Percentiles rank a stretch among this genome's conserved stretches.
Evolutionary conservation across 2,888 invertebrate species (phyloP).

Genomic region (Ephialtes manifestator): DNA sequence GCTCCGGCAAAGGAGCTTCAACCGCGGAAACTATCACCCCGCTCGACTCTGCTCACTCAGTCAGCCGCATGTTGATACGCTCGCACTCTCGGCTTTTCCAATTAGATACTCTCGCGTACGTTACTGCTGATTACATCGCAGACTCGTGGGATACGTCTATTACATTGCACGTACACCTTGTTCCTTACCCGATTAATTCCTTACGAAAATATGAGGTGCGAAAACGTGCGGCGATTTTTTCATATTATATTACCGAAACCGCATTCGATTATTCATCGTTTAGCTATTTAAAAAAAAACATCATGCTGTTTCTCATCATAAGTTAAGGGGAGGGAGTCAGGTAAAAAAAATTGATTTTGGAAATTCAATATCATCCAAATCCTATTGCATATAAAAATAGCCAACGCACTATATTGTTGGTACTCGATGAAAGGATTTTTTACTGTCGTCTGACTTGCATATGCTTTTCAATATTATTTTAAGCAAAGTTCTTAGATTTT

Average conservation of each 20-base stretch:
- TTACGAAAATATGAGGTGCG: conserved; percentile 1
- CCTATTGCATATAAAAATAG: too few species aligned
- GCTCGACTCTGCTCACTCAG: conserved; percentile 2
- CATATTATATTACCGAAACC: neutral
- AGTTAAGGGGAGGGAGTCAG: too few species aligned
- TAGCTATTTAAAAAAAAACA: too few species aligned
- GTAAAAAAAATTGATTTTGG: too few species aligned
- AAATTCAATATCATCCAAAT: too few species aligned
- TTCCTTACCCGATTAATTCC: neutral
- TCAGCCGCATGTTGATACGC: conserved; percentile 21
- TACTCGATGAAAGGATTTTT: too few species aligned
- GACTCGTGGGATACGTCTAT: conserved; percentile 23
- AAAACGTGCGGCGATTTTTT: neutral
- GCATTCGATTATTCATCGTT: neutral
- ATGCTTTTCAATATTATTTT: too few species aligned
- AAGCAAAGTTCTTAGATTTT: too few species aligned
- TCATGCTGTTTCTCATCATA: too few species aligned
- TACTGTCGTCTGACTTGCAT: too few species aligned
- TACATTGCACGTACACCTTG: neutral
- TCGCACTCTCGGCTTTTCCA: conserved; percentile 42
- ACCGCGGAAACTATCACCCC: conserved; percentile 42
- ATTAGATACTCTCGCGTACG: conserved; percentile 27
- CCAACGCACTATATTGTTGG: too few species aligned
- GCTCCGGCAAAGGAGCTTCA: conserved; percentile 9
- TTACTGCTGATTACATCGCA: conserved; percentile 39